Evolutionary conservation across 2,113 vertebrate genomes (phyloP).

Genomic region (Malaclemys terrapin): DNA sequence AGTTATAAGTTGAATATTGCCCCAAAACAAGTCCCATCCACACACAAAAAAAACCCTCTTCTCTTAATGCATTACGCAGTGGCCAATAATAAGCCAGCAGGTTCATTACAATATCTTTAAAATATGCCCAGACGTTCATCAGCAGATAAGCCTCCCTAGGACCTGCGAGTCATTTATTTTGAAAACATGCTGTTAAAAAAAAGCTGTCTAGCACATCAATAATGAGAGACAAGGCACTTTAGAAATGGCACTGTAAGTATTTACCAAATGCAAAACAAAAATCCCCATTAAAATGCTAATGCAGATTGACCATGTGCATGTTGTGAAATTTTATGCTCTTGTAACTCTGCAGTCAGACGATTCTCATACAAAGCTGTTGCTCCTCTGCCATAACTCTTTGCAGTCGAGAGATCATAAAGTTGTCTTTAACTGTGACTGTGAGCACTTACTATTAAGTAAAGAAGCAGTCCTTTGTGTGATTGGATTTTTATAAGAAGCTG

Average conservation of each 20-base stretch:
- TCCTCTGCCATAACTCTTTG: not conserved
- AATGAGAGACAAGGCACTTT: not conserved
- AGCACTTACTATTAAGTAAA: not conserved
- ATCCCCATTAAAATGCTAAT: not conserved
- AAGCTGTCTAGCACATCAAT: not conserved
- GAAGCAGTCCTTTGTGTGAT: not conserved
- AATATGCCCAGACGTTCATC: not conserved
- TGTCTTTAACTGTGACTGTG: not conserved
- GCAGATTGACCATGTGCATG: not conserved
- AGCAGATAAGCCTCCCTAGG: not conserved
- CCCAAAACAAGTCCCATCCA: not conserved
- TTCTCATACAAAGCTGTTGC: not conserved
- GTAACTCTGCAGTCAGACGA: not conserved
- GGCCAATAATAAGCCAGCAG: not conserved
- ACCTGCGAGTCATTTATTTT: not conserved
- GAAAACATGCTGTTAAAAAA: not conserved
- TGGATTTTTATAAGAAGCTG: not conserved
- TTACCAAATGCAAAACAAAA: not conserved
- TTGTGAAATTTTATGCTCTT: not conserved
- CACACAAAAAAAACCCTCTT: not conserved
- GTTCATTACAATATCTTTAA: not conserved
- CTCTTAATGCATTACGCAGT: not conserved
- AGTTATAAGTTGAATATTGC: not conserved
- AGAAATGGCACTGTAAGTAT: not conserved
- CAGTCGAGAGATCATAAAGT: not conserved